Conservation (phyloP, 2,888 invertebrate genomes). For the Sarcophaga variegata region DNA sequence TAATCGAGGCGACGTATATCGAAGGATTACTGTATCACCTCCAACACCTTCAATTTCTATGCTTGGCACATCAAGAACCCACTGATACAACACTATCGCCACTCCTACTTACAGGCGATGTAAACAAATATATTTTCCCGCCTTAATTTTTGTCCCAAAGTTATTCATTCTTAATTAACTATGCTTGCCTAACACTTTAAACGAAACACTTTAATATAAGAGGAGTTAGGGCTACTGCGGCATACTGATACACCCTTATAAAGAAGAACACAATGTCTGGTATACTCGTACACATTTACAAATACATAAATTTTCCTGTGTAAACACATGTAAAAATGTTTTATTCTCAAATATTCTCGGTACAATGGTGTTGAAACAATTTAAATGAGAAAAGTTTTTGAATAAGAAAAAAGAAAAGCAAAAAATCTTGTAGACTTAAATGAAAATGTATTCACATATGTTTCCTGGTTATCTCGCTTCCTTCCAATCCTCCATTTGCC, state of each 20-base stretch:
- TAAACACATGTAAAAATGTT: not conserved
- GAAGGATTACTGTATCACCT: no score
- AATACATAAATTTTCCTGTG: no score
- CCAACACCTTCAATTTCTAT: no score
- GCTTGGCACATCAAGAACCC: no score
- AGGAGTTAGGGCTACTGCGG: no score
- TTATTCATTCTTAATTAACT: not conserved
- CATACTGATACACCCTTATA: not conserved
- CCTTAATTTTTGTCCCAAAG: not conserved
- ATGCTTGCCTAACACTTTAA: not conserved
- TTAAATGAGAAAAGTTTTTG: constrained; percentile 33
- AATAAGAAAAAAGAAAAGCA: not conserved
- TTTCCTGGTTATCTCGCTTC: not conserved
- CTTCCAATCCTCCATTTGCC: not conserved
- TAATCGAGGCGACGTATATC: no score
- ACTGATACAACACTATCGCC: no score
- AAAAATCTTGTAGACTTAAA: constrained; percentile 17
- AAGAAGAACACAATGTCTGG: not conserved
- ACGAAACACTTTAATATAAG: not conserved
- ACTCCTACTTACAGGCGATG: no score
- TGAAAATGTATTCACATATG: constrained; percentile 17
- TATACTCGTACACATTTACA: not conserved
- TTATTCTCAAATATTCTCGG: not conserved
- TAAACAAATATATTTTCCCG: no score
- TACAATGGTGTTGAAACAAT: constrained; percentile 9